These are phyloP conservation scores for Geopemphigus sp. DNA, from an alignment of 1,140 invertebrate species.

Conservation along the genomic window DNA sequence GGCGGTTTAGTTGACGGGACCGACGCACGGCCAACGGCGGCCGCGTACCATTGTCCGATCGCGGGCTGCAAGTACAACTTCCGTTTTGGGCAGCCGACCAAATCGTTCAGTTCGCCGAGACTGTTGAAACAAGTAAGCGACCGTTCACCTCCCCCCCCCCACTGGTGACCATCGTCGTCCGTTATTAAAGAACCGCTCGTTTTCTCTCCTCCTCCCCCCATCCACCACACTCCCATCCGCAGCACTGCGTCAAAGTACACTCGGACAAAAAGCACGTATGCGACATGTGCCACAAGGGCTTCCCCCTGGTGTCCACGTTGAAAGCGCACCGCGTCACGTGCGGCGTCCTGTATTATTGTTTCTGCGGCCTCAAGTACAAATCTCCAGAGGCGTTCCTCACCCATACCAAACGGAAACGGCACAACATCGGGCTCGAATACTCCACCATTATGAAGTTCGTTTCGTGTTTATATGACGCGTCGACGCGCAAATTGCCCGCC, in stretches of 20 bases:
- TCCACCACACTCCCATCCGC: background rate
- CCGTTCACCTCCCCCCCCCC: no score
- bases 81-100: background rate
- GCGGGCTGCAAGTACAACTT: slow-evolving; percentile 33
- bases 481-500: no score
- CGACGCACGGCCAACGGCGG: background rate
- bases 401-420: slow-evolving; percentile 47
- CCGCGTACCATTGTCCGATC: slow-evolving; percentile 8
- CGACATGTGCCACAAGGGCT: slow-evolving; percentile 41
- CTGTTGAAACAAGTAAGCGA: slow-evolving; percentile 38
- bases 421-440: slow-evolving; percentile 42
- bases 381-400: slow-evolving; percentile 48
- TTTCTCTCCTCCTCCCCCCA: background rate
- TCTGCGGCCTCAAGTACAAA: slow-evolving; percentile 36
- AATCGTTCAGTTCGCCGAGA: slow-evolving; percentile 18
- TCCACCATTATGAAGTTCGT: slow-evolving; percentile 34
- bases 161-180: no score
- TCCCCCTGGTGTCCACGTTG: slow-evolving; percentile 42
- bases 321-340: slow-evolving; percentile 29
- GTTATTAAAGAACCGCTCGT: no score
- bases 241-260: slow-evolving; percentile 50
- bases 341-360: slow-evolving; percentile 46
- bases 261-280: slow-evolving; percentile 40
- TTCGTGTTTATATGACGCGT: no score
- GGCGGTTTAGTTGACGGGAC: background rate